Evolutionary conservation across 2,113 vertebrate species (phyloP).

Genomic region (Myanophis thanlyinensis): DNA sequence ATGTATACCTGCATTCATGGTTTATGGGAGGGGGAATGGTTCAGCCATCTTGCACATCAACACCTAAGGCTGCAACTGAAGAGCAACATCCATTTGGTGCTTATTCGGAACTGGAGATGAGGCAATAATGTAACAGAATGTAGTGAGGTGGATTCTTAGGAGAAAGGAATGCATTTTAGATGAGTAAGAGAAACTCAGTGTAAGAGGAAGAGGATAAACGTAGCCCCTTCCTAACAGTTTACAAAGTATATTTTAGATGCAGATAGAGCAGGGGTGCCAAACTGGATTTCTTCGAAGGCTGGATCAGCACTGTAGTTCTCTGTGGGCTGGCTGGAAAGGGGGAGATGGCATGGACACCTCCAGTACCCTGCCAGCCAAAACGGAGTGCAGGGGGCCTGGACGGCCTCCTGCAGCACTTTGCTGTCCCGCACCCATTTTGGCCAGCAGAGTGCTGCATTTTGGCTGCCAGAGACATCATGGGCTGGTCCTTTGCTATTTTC

Average conservation of each 20-base stretch:
- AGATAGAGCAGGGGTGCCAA: too few species aligned
- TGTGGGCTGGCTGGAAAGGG: too few species aligned
- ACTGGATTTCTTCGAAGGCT: too few species aligned
- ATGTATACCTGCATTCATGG: background rate
- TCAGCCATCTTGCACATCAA: background rate
- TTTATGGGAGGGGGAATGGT: background rate
- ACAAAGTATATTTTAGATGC: background rate
- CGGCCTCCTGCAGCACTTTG: too few species aligned
- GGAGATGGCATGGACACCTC: too few species aligned
- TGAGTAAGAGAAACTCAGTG: background rate
- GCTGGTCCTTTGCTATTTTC: too few species aligned
- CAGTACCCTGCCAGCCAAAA: too few species aligned
- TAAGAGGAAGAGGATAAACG: background rate
- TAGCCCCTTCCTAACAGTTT: background rate
- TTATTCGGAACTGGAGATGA: background rate
- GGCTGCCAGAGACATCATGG: too few species aligned
- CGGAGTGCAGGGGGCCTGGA: too few species aligned
- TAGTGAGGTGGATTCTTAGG: background rate
- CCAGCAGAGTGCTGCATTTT: too few species aligned
- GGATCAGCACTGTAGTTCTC: too few species aligned
- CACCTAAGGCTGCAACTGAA: background rate
- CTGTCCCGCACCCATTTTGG: too few species aligned
- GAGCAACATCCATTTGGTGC: background rate
- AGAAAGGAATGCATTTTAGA: background rate
- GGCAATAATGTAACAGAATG: background rate